Evolutionary conservation across 2,888 invertebrate species (phyloP).

Genomic region (Hirtodrosophila histrioides): DNA sequence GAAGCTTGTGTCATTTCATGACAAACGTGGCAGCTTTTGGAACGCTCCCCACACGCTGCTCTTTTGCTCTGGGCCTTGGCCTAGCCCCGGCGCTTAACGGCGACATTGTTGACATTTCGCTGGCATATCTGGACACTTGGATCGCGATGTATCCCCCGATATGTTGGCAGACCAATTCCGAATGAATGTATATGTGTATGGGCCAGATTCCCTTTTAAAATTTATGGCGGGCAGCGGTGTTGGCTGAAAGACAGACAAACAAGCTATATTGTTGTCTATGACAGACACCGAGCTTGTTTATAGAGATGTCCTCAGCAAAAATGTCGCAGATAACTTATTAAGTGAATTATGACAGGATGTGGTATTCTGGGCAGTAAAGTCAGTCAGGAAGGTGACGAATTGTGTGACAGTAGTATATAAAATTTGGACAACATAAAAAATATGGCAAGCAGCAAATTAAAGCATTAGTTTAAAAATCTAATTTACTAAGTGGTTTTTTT

Average conservation of each 20-base stretch:
- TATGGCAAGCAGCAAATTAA: too few relatives aligned
- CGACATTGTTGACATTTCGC: slow-evolving; percentile 67
- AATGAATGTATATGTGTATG: slow-evolving; percentile 26
- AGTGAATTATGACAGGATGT: slow-evolving; percentile 19
- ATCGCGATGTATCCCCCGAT: slow-evolving; percentile 50
- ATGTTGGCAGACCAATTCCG: slow-evolving; percentile 41
- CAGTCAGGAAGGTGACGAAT: neutral
- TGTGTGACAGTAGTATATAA: neutral
- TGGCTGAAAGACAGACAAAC: slow-evolving; percentile 16
- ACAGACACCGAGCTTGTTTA: slow-evolving; percentile 5
- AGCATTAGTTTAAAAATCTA: too few relatives aligned
- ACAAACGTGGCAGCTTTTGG: slow-evolving; percentile 27
- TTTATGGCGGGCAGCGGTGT: slow-evolving; percentile 34
- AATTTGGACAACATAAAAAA: too few relatives aligned
- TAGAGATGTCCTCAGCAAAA: slow-evolving; percentile 15
- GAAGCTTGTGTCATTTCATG: slow-evolving; percentile 39
- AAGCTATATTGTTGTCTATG: slow-evolving; percentile 27
- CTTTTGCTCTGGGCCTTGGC: slow-evolving; percentile 14
- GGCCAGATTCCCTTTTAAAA: slow-evolving; percentile 32
- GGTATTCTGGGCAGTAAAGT: neutral
- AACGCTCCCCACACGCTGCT: slow-evolving; percentile 6
- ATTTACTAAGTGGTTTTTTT: too few relatives aligned
- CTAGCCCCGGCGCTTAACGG: slow-evolving; percentile 50
- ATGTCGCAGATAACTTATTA: slow-evolving; percentile 17
- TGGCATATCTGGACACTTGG: slow-evolving; percentile 65